Conservation (phyloP, 2,113 vertebrate genomes). For the Hystrix cristata region DNA sequence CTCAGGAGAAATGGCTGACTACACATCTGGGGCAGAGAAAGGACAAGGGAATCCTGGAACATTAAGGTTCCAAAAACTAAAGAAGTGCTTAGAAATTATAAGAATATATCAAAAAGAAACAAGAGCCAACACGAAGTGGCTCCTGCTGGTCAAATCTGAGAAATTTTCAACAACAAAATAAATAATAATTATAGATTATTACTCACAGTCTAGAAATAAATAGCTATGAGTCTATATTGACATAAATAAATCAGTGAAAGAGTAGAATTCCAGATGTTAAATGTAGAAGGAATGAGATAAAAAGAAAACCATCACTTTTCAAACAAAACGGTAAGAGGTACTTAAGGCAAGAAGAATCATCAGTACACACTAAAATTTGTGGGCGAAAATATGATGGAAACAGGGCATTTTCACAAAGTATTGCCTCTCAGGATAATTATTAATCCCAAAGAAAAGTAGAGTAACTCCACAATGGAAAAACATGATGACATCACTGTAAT, state of each 20-base stretch:
- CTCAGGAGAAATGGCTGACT: not conserved
- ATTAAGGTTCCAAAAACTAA: not conserved
- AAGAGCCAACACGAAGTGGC: not conserved
- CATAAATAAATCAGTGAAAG: not conserved
- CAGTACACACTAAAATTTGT: not conserved
- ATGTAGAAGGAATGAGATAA: not conserved
- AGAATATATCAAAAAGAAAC: not conserved
- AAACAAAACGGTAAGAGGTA: not conserved
- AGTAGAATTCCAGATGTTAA: not conserved
- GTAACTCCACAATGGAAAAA: not conserved
- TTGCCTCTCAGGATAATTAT: not conserved
- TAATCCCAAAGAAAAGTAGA: not conserved
- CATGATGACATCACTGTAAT: not conserved
- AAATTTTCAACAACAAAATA: conserved; percentile 3
- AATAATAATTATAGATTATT: not conserved
- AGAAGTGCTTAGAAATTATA: not conserved
- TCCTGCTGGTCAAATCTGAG: not conserved
- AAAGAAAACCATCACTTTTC: not conserved
- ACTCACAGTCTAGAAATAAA: not conserved
- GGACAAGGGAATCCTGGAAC: not conserved
- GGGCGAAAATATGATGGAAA: not conserved
- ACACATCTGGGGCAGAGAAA: not conserved
- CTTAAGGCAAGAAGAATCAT: not conserved
- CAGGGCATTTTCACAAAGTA: not conserved
- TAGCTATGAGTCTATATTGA: not conserved